Evolutionary conservation across 2,113 vertebrate species (phyloP).

Genomic region (Rhizomys pruinosus): DNA sequence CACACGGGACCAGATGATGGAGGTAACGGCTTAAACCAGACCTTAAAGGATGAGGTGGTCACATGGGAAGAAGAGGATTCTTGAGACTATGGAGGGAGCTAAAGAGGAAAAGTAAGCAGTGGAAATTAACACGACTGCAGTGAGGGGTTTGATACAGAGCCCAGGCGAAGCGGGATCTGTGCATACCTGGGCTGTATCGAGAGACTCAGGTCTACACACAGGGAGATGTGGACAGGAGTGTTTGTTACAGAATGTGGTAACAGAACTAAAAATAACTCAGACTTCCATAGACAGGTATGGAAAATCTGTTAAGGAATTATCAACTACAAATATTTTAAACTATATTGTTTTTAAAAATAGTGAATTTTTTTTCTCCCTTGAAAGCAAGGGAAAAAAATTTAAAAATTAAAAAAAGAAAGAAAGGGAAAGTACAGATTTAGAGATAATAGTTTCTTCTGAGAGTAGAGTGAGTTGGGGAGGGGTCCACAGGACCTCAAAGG

Average conservation of each 20-base stretch:
- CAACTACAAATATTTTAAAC: neutral
- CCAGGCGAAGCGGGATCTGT: neutral
- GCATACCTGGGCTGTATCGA: neutral
- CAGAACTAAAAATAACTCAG: neutral
- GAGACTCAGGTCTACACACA: fast-evolving
- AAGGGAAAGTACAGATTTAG: neutral
- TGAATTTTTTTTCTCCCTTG: no score
- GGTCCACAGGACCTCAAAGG: neutral
- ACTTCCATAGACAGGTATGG: neutral
- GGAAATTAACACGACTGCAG: neutral
- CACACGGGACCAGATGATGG: neutral
- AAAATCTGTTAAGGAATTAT: neutral
- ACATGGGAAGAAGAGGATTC: neutral
- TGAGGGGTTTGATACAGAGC: neutral
- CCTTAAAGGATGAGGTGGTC: neutral
- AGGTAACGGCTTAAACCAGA: neutral
- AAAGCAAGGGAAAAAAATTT: no score
- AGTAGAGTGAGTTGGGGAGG: neutral
- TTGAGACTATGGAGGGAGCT: neutral
- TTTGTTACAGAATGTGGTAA: neutral
- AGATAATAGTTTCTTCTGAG: neutral
- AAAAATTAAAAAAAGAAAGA: no score
- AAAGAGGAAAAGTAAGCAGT: neutral
- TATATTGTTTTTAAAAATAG: no score
- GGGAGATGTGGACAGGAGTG: neutral